Evolutionary conservation across 2,797 vertebrate genomes (phyloP).

Genomic region (Simalia tracyae): DNA sequence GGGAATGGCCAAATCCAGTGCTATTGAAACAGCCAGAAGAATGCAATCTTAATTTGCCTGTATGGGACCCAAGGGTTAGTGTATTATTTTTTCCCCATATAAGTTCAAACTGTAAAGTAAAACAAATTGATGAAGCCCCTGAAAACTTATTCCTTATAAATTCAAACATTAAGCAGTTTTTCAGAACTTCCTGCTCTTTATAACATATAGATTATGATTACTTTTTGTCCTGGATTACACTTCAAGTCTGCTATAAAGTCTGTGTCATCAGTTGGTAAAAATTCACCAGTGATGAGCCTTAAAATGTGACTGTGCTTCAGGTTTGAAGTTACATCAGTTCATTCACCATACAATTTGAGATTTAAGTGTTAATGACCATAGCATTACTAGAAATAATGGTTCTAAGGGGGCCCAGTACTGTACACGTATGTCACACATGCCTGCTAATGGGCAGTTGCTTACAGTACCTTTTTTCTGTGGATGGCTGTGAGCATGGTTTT

Average conservation of each 20-base stretch:
- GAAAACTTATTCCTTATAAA: conserved; percentile 46
- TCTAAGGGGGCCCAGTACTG: not conserved
- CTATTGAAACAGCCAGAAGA: conserved; percentile 86
- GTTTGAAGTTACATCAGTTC: conserved; percentile 19
- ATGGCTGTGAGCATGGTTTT: not conserved
- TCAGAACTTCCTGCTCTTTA: conserved; percentile 44
- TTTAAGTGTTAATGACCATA: not conserved
- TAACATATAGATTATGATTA: conserved; percentile 54
- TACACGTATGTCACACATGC: not conserved
- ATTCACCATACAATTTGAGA: conserved; percentile 20
- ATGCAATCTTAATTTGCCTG: conserved; percentile 87
- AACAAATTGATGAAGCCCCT: conserved; percentile 64
- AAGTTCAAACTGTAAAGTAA: conserved; percentile 72
- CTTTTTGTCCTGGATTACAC: conserved; percentile 47
- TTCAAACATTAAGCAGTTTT: not conserved
- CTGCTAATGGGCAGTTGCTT: not conserved
- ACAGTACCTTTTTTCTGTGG: conserved; percentile 8
- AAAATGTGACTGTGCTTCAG: conserved; percentile 48
- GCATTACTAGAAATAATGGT: not conserved
- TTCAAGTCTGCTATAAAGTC: conserved; percentile 42
- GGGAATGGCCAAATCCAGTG: conserved; percentile 90
- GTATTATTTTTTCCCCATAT: conserved; percentile 79
- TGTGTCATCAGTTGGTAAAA: conserved; percentile 46
- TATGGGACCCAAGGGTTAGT: conserved; percentile 90
- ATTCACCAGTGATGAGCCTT: conserved; percentile 51